Evolutionary conservation across 2,797 vertebrate genomes (phyloP).

Genomic region (Anniella stebbinsi): DNA sequence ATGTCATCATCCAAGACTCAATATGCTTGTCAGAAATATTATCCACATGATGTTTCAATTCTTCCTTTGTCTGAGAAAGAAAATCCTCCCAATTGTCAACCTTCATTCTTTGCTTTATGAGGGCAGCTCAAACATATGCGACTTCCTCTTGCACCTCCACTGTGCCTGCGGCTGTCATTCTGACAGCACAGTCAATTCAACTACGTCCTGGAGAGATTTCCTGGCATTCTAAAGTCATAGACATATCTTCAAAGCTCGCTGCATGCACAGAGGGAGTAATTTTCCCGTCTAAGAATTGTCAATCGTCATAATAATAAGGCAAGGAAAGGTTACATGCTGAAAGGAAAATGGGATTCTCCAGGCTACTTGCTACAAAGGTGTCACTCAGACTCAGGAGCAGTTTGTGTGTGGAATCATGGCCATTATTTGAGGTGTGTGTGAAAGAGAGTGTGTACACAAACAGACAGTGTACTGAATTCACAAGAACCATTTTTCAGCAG

Average conservation of each 20-base stretch:
- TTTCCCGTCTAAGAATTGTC: not conserved
- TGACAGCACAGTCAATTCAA: conserved; percentile 32
- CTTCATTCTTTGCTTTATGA: conserved; percentile 6
- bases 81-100: conserved; percentile 19
- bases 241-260: conserved; percentile 8
- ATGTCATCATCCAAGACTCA: conserved; percentile 1
- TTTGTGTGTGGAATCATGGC: not conserved
- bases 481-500: not conserved
- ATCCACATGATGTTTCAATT: conserved; percentile 17
- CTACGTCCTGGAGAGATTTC: conserved; percentile 20
- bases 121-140: conserved; percentile 27
- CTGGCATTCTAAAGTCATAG: conserved; percentile 28
- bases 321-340: conserved; percentile 22
- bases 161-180: conserved; percentile 27
- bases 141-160: conserved; percentile 7
- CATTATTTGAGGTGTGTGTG: too few species aligned
- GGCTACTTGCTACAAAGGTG: not conserved
- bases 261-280: conserved; percentile 12
- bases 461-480: not conserved
- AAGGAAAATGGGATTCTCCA: not conserved
- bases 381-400: not conserved
- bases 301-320: conserved; percentile 35
- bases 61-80: conserved; percentile 6
- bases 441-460: not conserved
- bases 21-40: conserved; percentile 24